A percentile compares a stretch with the other conserved stretches of the same genome.
Evolutionary conservation across 2,113 vertebrate species (phyloP).

Genomic region (Rhinolophus sinicus): DNA sequence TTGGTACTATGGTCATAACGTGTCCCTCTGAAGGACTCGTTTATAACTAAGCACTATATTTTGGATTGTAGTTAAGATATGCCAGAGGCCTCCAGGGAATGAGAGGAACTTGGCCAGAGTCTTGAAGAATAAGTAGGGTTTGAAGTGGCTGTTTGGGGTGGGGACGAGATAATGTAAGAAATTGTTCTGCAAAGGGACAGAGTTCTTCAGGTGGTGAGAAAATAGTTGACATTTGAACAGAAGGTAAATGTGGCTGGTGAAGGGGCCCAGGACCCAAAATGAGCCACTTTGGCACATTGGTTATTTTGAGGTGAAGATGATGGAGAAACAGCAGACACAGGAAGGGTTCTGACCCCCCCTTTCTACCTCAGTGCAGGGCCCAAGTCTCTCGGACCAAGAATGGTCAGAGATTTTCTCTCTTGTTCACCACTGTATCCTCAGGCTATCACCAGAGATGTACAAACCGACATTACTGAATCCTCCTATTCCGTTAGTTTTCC

Average conservation of each 20-base stretch:
- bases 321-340: background rate
- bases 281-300: background rate
- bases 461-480: background rate
- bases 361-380: background rate
- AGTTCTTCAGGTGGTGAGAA: background rate
- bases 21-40: background rate
- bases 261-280: background rate
- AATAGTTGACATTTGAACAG: background rate
- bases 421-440: too few species aligned
- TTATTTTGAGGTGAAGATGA: background rate
- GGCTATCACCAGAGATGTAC: background rate
- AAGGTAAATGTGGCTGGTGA: background rate
- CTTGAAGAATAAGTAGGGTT: background rate
- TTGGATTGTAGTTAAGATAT: background rate
- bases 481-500: background rate
- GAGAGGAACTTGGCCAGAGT: background rate
- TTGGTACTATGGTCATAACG: background rate
- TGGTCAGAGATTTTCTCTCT: too few species aligned
- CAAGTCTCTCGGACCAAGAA: background rate
- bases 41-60: background rate
- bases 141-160: background rate
- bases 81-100: background rate
- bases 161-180: background rate
- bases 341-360: too few species aligned
- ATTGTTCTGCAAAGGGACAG: background rate